Conservation (phyloP, 2,797 vertebrate species). For the Darevskia mixta region DNA sequence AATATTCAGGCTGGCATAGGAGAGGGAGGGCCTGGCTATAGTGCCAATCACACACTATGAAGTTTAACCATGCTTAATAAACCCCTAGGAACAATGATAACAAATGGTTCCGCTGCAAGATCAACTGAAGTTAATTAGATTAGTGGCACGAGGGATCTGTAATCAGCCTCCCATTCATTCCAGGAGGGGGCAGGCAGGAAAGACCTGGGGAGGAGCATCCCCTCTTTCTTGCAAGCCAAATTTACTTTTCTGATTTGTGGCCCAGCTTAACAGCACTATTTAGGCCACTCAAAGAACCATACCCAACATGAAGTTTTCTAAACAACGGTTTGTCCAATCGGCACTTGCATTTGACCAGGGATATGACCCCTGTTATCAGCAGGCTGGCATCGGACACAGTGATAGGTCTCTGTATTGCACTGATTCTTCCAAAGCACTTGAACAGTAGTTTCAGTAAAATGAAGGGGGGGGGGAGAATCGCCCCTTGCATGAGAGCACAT, state of each 20-base stretch:
- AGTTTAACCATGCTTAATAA: neutral
- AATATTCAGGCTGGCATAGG: neutral
- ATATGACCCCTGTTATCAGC: neutral
- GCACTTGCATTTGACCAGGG: neutral
- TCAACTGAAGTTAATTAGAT: neutral
- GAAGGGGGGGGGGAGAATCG: neutral
- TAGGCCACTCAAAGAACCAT: neutral
- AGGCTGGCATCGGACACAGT: neutral
- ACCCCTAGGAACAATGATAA: too few relatives aligned
- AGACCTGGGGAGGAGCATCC: neutral
- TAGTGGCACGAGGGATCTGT: neutral
- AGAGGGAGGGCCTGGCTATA: neutral
- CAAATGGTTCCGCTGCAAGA: neutral
- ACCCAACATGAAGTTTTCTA: neutral
- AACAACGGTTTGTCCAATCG: neutral
- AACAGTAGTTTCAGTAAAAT: neutral
- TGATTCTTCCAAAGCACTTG: neutral
- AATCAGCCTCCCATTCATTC: neutral
- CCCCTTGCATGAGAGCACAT: neutral
- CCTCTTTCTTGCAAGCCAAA: neutral
- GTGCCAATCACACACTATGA: neutral
- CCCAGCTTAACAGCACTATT: neutral
- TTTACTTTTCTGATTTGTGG: neutral
- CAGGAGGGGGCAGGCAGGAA: too few relatives aligned
- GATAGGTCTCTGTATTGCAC: neutral